phyloP scores from a whole-genome alignment of 2,888 invertebrate species.

The Mesopsocus fuscifrons region DNA sequence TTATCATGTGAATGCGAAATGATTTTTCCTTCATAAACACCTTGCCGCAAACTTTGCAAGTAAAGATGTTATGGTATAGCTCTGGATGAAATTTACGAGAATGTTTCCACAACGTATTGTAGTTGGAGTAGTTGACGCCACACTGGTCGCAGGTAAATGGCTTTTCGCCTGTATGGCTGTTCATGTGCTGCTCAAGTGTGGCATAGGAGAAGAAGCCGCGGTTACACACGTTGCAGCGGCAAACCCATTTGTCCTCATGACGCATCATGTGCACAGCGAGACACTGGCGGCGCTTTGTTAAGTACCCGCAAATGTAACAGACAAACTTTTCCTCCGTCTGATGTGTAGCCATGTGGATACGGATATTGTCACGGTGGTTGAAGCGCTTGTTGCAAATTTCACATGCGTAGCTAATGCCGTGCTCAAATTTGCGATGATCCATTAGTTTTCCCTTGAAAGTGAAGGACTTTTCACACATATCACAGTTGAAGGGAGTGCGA shows the following conservation, averaged over 20 bases:
- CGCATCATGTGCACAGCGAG: constrained; percentile 8
- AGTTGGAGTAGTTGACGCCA: constrained; percentile 7
- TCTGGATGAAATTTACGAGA: constrained; percentile 7
- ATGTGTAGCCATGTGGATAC: constrained; percentile 9
- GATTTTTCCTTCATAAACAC: constrained; percentile 10
- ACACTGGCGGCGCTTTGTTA: constrained; percentile 5
- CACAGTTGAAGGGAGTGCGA: constrained; percentile 13
- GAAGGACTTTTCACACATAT: constrained; percentile 13
- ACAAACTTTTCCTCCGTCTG: constrained; percentile 7
- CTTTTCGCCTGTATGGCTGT: constrained; percentile 7
- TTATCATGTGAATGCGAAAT: constrained; percentile 7
- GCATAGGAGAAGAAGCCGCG: constrained; percentile 6
- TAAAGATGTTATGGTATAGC: constrained; percentile 2
- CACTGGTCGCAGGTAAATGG: constrained; percentile 8
- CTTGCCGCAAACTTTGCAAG: constrained; percentile 7
- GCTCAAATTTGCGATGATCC: constrained; percentile 12
- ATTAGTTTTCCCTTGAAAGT: constrained; percentile 13
- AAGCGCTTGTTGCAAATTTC: constrained; percentile 7
- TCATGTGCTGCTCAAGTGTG: constrained; percentile 5
- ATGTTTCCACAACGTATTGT: constrained; percentile 8
- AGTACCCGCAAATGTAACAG: constrained; percentile 5
- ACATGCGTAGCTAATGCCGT: constrained; percentile 7
- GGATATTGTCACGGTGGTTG: constrained; percentile 4
- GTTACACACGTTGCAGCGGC: not conserved
- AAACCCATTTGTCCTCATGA: constrained; percentile 9